These are phyloP conservation scores for Drosophila acutilabella DNA, from an alignment of 2,888 invertebrate genomes.

Conservation along the genomic window DNA sequence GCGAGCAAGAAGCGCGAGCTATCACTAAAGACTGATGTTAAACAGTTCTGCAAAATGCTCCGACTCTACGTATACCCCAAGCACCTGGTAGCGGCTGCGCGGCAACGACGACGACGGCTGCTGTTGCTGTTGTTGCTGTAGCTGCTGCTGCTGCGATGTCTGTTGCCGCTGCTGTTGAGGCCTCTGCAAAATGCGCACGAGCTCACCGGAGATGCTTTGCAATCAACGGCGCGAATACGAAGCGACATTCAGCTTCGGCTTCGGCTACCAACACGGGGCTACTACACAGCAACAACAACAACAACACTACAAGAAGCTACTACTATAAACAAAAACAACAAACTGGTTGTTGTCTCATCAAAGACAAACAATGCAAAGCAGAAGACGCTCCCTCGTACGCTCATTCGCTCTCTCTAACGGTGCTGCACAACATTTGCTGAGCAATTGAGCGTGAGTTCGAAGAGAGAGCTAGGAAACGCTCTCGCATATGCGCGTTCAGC, in stretches of 20 bases:
- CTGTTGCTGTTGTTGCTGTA: slow-evolving; percentile 20
- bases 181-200: slow-evolving; percentile 62
- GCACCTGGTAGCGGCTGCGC: slow-evolving; percentile 44
- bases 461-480: slow-evolving; percentile 5
- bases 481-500: background rate
- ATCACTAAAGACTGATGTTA: slow-evolving; percentile 84
- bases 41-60: slow-evolving; percentile 83
- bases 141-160: slow-evolving; percentile 24
- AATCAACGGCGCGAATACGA: slow-evolving; percentile 64
- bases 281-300: slow-evolving; percentile 48
- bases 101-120: slow-evolving; percentile 16
- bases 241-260: slow-evolving; percentile 63
- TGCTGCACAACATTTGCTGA: slow-evolving; percentile 48
- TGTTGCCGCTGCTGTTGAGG: slow-evolving; percentile 43
- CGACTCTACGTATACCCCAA: slow-evolving; percentile 49
- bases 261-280: slow-evolving; percentile 51
- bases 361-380: slow-evolving; percentile 64
- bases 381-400: slow-evolving; percentile 17
- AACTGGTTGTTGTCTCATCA: slow-evolving; percentile 78
- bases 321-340: slow-evolving; percentile 70
- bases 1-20: slow-evolving; percentile 84
- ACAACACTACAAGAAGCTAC: slow-evolving; percentile 64
- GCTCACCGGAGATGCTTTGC: slow-evolving; percentile 65
- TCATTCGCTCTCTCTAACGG: slow-evolving; percentile 69
- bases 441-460: slow-evolving; percentile 14